Evolutionary conservation across 2,797 vertebrate species (phyloP).

Genomic region (Erpetoichthys calabaricus): DNA sequence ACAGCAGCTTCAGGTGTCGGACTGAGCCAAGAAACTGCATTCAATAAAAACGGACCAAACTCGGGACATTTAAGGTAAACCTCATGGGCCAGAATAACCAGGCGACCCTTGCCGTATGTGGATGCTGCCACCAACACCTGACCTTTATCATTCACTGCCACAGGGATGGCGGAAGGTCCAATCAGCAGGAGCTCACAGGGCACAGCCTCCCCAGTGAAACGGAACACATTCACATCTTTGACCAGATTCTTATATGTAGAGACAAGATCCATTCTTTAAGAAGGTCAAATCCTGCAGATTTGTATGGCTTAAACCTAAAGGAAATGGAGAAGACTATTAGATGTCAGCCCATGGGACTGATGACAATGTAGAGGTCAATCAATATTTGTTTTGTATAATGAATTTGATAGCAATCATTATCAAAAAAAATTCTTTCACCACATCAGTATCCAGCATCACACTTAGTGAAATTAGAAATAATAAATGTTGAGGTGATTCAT

Average conservation of each 20-base stretch:
- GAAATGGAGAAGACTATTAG: too few species aligned
- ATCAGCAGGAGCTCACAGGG: conserved; percentile 43
- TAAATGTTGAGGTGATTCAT: too few species aligned
- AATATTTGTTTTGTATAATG: too few species aligned
- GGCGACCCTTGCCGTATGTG: conserved; percentile 37
- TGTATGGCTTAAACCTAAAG: too few species aligned
- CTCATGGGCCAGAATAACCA: conserved; percentile 40
- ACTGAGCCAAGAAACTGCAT: conserved; percentile 40
- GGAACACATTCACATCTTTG: conserved; percentile 29
- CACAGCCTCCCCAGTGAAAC: conserved; percentile 32
- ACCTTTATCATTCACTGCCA: conserved; percentile 38
- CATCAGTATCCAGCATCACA: too few species aligned
- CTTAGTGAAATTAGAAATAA: too few species aligned
- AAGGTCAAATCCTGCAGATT: too few species aligned
- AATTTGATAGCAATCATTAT: too few species aligned
- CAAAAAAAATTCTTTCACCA: too few species aligned
- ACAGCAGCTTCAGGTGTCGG: conserved; percentile 24
- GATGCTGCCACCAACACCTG: conserved; percentile 43
- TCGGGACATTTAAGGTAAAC: conserved; percentile 32
- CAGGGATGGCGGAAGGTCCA: conserved; percentile 37
- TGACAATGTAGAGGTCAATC: too few species aligned
- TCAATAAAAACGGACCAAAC: conserved; percentile 39
- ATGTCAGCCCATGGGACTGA: too few species aligned
- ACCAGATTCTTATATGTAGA: conserved; percentile 34
- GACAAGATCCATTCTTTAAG: conserved; percentile 28